Evolutionary conservation across 2,888 invertebrate genomes (phyloP).

Genomic region (Onchidella celtica): DNA sequence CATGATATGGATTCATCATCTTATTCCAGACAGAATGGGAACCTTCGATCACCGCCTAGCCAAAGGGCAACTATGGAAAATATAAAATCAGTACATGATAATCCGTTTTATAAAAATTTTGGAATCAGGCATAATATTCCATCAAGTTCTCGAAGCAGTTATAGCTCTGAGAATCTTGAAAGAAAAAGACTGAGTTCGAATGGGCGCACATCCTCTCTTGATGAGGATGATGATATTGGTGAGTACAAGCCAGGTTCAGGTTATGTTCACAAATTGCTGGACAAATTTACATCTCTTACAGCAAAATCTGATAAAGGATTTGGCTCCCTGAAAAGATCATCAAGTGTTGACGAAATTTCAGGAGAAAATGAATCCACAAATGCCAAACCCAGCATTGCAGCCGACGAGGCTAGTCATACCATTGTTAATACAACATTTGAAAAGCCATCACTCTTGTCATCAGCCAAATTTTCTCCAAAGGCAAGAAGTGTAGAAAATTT

Average conservation of each 20-base stretch:
- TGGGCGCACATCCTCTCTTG: background rate
- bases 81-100: conserved; percentile 55
- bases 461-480: conserved; percentile 9
- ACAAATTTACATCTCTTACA: conserved; percentile 63
- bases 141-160: background rate
- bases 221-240: conserved; percentile 57
- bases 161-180: background rate
- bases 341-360: conserved; percentile 68
- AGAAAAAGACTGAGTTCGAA: background rate
- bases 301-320: conserved; percentile 49
- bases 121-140: conserved; percentile 45
- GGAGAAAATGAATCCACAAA: conserved; percentile 16
- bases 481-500: conserved; percentile 43
- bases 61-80: conserved; percentile 48
- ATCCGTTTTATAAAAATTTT: conserved; percentile 57
- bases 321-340: conserved; percentile 58
- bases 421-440: background rate
- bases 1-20: too few relatives aligned
- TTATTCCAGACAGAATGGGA: conserved; percentile 28
- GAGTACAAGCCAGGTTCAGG: conserved; percentile 75
- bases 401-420: background rate
- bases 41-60: background rate
- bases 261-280: conserved; percentile 74
- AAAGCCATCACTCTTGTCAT: conserved; percentile 28
- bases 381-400: background rate